These are phyloP conservation scores for Grantiella picta DNA, from an alignment of 2,113 vertebrate genomes.

Conservation along the genomic window DNA sequence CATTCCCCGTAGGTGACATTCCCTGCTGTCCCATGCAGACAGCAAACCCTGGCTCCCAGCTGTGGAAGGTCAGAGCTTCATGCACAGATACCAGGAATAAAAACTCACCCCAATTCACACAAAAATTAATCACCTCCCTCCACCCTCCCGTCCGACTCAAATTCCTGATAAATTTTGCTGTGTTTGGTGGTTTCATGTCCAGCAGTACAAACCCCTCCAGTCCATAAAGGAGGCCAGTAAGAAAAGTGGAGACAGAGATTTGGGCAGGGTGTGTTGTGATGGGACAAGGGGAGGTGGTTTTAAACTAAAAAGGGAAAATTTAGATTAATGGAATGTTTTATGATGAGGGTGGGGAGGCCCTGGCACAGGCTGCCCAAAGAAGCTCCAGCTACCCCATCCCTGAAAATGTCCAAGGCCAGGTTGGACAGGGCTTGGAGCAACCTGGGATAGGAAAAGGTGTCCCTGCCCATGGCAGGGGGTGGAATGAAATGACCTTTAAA, in stretches of 20 bases:
- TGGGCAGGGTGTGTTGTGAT: background rate
- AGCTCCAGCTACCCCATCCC: background rate
- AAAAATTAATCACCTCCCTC: background rate
- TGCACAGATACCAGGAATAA: background rate
- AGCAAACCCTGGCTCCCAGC: background rate
- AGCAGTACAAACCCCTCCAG: background rate
- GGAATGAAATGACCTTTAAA: background rate
- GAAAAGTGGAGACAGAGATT: background rate
- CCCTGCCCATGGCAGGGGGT: background rate
- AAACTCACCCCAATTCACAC: background rate
- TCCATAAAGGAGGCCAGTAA: background rate
- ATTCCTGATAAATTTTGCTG: background rate
- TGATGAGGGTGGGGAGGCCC: fast-evolving
- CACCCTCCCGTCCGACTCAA: background rate
- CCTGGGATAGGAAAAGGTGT: background rate
- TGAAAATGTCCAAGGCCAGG: background rate
- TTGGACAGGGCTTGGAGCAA: fast-evolving
- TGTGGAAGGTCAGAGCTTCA: background rate
- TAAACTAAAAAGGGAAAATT: background rate
- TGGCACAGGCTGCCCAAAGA: background rate
- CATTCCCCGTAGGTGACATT: background rate
- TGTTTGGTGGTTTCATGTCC: background rate
- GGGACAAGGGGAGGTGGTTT: background rate
- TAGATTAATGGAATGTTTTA: background rate
- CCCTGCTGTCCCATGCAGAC: background rate